Percentiles rank a stretch among this genome's conserved stretches.
phyloP scores from a whole-genome alignment of 2,888 invertebrate species.

The Volucella inanis region DNA sequence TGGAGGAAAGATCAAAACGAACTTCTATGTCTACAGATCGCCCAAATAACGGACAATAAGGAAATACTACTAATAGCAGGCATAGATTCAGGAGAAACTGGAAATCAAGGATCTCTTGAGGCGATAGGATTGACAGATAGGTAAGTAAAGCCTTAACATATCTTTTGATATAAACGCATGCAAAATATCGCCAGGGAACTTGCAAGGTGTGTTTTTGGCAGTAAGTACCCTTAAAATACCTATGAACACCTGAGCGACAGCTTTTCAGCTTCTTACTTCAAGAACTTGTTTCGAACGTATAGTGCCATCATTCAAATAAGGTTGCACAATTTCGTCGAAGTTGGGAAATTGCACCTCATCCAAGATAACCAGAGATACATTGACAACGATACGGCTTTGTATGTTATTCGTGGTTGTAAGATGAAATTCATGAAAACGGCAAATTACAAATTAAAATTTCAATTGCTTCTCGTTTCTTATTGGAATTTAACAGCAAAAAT shows the following conservation, averaged over 20 bases:
- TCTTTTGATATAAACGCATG: constrained; percentile 99
- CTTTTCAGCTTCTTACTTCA: constrained; percentile 99
- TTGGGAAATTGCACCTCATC: constrained; percentile 99
- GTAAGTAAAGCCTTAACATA: constrained; percentile 99
- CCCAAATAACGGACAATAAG: constrained; percentile 99
- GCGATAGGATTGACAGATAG: constrained; percentile 99
- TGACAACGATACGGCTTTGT: constrained; percentile 99
- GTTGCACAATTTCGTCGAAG: constrained; percentile 98
- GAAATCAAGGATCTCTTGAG: constrained; percentile 97
- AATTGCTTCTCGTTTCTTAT: too few relatives aligned
- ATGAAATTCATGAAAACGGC: too few relatives aligned
- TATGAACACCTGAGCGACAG: constrained; percentile 93
- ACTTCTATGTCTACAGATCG: constrained; percentile 99
- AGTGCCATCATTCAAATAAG: constrained; percentile 97
- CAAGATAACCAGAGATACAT: constrained; percentile 99
- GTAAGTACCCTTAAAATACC: constrained; percentile 98
- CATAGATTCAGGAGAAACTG: constrained; percentile 99
- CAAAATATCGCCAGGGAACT: constrained; percentile 99
- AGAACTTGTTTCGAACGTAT: constrained; percentile 96
- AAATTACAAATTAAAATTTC: too few relatives aligned
- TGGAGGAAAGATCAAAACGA: constrained; percentile 94
- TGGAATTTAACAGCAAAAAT: too few relatives aligned
- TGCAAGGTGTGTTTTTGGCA: constrained; percentile 99
- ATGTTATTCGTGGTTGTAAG: constrained; percentile 86
- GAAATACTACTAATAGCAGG: constrained; percentile 84